Evolutionary conservation across 2,888 invertebrate genomes (phyloP), one percentile per base, ranked within the genome.

Genomic region (Spisula solida): DNA sequence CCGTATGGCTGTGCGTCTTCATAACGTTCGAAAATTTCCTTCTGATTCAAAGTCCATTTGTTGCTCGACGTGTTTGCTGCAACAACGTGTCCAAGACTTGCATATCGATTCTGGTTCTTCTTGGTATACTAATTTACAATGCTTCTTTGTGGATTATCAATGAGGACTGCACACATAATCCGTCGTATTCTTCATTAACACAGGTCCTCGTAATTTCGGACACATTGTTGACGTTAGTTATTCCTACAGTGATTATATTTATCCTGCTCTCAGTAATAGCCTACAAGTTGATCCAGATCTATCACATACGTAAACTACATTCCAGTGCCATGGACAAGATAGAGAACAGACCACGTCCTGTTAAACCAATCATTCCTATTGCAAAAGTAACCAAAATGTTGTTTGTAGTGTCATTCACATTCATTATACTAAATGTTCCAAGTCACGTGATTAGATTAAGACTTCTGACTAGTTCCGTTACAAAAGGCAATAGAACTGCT

Each of bases 331-430:
- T 78, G 2, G 80, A 29, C 10, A 60, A 81, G 51, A 60, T 81
- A 16, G 51, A 1, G 25, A 25, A 29, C 51, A 51, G 41, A 41
- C 47, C 47, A 25, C 14, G 16, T 20, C 18, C 47, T n/a, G 16
- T 31, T 0, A 86, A 79, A 56, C 10, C 55, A 18, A 70, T 79
- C 29, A 20, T 88, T 25, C 90, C 88, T 18, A 75, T 89, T 14
- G 70, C 88, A n/a, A 93, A 93, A 91, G 94, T 95, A 12, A 94
- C 94, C 2, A 90, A 91, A 60, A 93, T 95, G 92, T 86, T 95
- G 48, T 94, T 94, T 83, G 93, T 94, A 1, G 94, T 94, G 10
- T 94, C 95, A n/a, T 87, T 94, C 20, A 92, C 92, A 66, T 95
- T 95, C 83, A 92, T 95, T 8, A 41, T 92, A 2, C 89, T 95